phyloP scores from a whole-genome alignment of 2,888 invertebrate genomes.

The Parapristionchus giblindavisi region DNA sequence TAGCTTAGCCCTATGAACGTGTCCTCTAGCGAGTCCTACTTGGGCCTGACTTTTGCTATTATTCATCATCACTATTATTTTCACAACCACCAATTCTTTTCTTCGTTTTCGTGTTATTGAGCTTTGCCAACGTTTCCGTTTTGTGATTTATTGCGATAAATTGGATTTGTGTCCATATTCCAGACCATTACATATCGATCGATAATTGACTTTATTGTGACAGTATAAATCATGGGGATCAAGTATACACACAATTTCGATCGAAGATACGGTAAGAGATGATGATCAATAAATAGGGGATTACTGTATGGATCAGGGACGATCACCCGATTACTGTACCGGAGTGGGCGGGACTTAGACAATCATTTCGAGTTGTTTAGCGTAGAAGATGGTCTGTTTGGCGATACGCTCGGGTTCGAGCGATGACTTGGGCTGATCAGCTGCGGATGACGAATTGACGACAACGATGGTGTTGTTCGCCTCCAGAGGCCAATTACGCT shows the following conservation, averaged over 20 bases:
- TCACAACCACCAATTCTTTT: too few species aligned
- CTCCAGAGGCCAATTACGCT: constrained; percentile 85
- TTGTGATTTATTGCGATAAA: too few species aligned
- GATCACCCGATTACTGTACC: too few species aligned
- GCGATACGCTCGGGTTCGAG: constrained; percentile 90
- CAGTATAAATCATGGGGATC: too few species aligned
- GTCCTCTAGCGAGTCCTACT: too few species aligned
- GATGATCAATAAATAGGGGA: constrained; percentile 14
- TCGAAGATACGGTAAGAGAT: too few species aligned
- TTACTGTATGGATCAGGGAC: background rate
- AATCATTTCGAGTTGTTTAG: constrained; percentile 97
- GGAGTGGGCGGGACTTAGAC: constrained; percentile 79
- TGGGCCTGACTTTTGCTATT: too few species aligned
- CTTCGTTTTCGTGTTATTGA: too few species aligned
- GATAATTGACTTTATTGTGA: too few species aligned
- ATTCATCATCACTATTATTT: constrained; percentile 10
- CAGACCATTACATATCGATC: constrained; percentile 1
- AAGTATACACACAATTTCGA: constrained; percentile 26
- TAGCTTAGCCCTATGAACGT: too few species aligned
- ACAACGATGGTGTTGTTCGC: constrained; percentile 85
- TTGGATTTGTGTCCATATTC: too few species aligned
- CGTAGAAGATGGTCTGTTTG: constrained; percentile 93
- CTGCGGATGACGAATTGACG: constrained; percentile 75
- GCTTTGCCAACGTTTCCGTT: too few species aligned
- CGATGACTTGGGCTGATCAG: constrained; percentile 73